Percentiles rank a stretch among this genome's conserved stretches.
phyloP scores from a whole-genome alignment of 1,140 invertebrate species.

The Harpegnathos saltator region DNA sequence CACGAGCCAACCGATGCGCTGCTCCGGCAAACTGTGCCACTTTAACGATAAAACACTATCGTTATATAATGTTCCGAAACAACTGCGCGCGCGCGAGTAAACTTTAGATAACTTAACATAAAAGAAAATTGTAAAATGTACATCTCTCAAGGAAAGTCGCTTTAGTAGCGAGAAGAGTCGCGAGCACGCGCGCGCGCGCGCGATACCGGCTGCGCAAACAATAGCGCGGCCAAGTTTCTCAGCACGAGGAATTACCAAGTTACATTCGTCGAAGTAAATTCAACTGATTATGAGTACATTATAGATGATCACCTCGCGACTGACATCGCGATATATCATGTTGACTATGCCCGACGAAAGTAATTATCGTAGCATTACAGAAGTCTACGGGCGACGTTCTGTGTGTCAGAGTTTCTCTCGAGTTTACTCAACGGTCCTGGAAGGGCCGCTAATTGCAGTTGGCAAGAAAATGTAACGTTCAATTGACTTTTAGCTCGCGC shows the following conservation, averaged over 20 bases:
- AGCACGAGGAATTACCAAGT: slow-evolving; percentile 49
- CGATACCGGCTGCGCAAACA: slow-evolving; percentile 52
- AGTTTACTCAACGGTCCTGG: slow-evolving; percentile 49
- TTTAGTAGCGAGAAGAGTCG: slow-evolving; percentile 10
- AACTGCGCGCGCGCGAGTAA: slow-evolving; percentile 4
- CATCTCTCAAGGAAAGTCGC: slow-evolving; percentile 42
- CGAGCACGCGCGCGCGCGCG: too few relatives aligned
- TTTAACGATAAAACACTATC: slow-evolving; percentile 44
- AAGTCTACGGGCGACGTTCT: slow-evolving; percentile 46
- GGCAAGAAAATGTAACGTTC: slow-evolving; percentile 50
- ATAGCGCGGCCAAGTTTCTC: slow-evolving; percentile 44
- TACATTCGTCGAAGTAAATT: slow-evolving; percentile 53
- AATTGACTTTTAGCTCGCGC: slow-evolving; percentile 56
- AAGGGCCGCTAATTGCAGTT: slow-evolving; percentile 57
- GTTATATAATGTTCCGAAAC: slow-evolving; percentile 26
- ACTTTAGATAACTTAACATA: slow-evolving; percentile 54
- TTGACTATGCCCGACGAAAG: slow-evolving; percentile 47
- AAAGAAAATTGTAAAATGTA: slow-evolving; percentile 54
- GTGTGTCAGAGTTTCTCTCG: slow-evolving; percentile 51
- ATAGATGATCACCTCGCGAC: slow-evolving; percentile 47
- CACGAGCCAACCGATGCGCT: not conserved
- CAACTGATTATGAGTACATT: slow-evolving; percentile 53
- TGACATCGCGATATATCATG: slow-evolving; percentile 53
- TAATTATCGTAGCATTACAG: slow-evolving; percentile 60
- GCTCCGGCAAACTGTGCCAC: slow-evolving; percentile 5